Percentiles rank a stretch among this genome's conserved stretches.
These are phyloP conservation scores for Taphrorychus bicolor DNA, from an alignment of 2,888 invertebrate genomes.

Conservation along the genomic window DNA sequence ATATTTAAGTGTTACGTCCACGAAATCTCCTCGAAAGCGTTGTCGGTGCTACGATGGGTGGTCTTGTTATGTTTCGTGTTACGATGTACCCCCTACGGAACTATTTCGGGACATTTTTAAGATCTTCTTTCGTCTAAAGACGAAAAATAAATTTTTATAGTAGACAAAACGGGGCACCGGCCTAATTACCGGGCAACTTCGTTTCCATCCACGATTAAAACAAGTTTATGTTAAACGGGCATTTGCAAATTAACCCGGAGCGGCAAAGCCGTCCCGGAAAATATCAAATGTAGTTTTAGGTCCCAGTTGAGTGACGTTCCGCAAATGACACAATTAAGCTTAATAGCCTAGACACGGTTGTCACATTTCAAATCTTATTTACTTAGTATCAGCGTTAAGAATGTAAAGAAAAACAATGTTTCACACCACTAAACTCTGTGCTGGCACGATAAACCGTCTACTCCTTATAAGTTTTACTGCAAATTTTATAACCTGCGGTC, in stretches of 20 bases:
- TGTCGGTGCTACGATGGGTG: constrained; percentile 13
- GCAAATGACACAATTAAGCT: constrained; percentile 27
- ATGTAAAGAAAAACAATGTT: constrained; percentile 7
- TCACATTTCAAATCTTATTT: neutral
- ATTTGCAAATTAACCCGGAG: constrained; percentile 35
- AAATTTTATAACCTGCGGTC: constrained; percentile 32
- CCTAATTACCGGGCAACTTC: constrained; percentile 26
- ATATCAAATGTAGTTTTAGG: constrained; percentile 28
- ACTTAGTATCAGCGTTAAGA: neutral
- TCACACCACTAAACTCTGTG: constrained; percentile 16
- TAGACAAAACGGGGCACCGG: neutral
- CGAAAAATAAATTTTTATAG: constrained; percentile 11
- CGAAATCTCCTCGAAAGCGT: constrained; percentile 21
- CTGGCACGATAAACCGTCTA: constrained; percentile 24
- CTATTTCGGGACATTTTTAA: constrained; percentile 21
- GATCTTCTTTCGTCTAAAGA: constrained; percentile 8
- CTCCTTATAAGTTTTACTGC: constrained; percentile 28
- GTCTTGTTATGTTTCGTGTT: constrained; percentile 30
- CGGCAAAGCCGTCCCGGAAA: constrained; percentile 30
- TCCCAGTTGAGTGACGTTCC: constrained; percentile 15
- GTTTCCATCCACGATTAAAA: constrained; percentile 29
- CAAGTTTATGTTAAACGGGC: constrained; percentile 37
- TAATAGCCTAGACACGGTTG: neutral
- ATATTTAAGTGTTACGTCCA: constrained; percentile 44
- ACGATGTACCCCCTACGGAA: constrained; percentile 27